These are phyloP conservation scores for Xenus cinereus DNA, from an alignment of 2,113 vertebrate genomes.

Conservation along the genomic window DNA sequence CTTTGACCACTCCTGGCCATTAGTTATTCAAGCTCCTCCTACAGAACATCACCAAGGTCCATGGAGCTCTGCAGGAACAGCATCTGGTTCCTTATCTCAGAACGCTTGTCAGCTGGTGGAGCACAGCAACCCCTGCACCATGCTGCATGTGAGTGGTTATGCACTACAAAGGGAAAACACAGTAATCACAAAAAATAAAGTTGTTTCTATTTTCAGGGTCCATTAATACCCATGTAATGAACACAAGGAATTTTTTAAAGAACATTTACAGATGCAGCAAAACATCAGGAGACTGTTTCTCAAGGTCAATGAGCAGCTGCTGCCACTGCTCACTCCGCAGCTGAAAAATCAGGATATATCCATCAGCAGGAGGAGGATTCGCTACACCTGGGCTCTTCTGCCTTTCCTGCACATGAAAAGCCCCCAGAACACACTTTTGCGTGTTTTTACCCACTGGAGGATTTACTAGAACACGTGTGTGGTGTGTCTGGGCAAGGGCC, in stretches of 20 bases:
- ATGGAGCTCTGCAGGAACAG: background rate
- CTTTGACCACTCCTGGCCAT: background rate
- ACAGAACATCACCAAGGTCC: background rate
- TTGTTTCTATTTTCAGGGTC: background rate
- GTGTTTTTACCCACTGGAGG: background rate
- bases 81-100: background rate
- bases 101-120: background rate
- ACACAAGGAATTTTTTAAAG: background rate
- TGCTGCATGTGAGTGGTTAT: background rate
- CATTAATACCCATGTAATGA: background rate
- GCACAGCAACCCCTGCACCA: background rate
- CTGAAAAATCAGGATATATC: background rate
- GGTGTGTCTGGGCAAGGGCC: background rate
- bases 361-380: background rate
- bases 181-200: background rate
- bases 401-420: background rate
- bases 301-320: background rate
- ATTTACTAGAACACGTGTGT: background rate
- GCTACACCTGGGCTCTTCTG: background rate
- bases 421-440: background rate
- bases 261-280: background rate
- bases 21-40: background rate
- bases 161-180: background rate
- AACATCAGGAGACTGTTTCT: background rate
- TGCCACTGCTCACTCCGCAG: background rate